Conservation (phyloP, 2,888 invertebrate species). For the Tupiocoris notatus region DNA sequence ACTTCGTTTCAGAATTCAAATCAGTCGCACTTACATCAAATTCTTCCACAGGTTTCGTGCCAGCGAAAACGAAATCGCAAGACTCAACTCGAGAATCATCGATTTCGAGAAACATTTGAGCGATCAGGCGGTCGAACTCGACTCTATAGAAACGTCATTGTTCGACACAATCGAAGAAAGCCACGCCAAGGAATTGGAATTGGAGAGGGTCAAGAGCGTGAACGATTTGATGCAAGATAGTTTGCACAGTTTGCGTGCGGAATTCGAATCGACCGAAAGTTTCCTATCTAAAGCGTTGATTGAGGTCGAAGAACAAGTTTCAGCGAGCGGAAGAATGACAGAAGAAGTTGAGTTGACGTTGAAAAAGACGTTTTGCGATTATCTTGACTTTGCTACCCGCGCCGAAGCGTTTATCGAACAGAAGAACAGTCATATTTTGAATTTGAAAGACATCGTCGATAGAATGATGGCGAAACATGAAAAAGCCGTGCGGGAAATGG, state of each 20-base stretch:
- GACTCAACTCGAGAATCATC: not conserved
- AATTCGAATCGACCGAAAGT: not conserved
- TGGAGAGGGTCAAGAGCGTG: not conserved
- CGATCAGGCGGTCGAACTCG: constrained; percentile 14
- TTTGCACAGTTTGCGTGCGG: not conserved
- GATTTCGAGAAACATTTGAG: not conserved
- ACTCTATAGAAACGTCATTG: constrained; percentile 15
- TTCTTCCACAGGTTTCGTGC: not conserved
- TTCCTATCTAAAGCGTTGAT: constrained; percentile 1
- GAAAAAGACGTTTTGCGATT: constrained; percentile 4
- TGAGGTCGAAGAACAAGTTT: constrained; percentile 1
- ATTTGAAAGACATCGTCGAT: not conserved
- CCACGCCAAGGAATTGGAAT: not conserved
- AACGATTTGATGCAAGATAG: not conserved
- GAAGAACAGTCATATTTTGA: constrained; percentile 10
- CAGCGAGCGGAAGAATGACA: not conserved
- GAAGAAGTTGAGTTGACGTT: constrained; percentile 3
- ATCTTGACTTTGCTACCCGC: not conserved
- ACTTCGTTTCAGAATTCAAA: no score
- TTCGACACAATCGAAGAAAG: constrained; percentile 30
- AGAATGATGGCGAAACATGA: not conserved
- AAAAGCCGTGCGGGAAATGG: not conserved
- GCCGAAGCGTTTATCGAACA: constrained; percentile 1
- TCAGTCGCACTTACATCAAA: no score
- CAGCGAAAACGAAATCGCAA: not conserved